Conservation (phyloP, 2,888 invertebrate species). For the Slavum lentiscoides region DNA sequence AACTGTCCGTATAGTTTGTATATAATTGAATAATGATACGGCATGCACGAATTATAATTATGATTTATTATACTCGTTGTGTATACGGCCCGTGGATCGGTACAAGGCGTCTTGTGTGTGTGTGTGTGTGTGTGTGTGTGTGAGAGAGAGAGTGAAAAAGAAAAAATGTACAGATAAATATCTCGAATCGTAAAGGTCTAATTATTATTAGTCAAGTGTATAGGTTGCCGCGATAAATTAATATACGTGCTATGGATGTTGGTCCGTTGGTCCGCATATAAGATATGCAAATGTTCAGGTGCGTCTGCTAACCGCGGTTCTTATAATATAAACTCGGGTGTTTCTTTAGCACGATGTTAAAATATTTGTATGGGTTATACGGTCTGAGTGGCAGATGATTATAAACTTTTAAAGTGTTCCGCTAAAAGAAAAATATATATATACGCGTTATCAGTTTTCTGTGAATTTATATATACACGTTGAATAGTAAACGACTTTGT, state of each 20-base stretch:
- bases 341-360: slow-evolving; percentile 31
- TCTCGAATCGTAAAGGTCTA: slow-evolving; percentile 46
- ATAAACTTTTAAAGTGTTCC: slow-evolving; percentile 10
- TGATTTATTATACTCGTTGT: slow-evolving; percentile 45
- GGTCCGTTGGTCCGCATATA: slow-evolving; percentile 2
- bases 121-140: slow-evolving; percentile 12
- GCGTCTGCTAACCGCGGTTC: slow-evolving; percentile 27
- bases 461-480: not conserved
- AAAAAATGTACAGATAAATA: slow-evolving; percentile 38
- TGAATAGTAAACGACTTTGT: not conserved
- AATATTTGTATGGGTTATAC: slow-evolving; percentile 2
- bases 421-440: not conserved
- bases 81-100: not conserved
- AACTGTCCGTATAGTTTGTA: slow-evolving; percentile 17
- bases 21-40: slow-evolving; percentile 50
- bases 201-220: slow-evolving; percentile 46
- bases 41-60: slow-evolving; percentile 39
- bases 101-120: slow-evolving; percentile 3
- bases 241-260: slow-evolving; percentile 10
- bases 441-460: not conserved
- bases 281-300: slow-evolving; percentile 46
- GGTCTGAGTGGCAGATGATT: slow-evolving; percentile 4
- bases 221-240: slow-evolving; percentile 43
- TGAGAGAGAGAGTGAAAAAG: not conserved
- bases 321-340: slow-evolving; percentile 37